phyloP scores from a whole-genome alignment of 2,888 invertebrate species.

The Pomacea canaliculata region DNA sequence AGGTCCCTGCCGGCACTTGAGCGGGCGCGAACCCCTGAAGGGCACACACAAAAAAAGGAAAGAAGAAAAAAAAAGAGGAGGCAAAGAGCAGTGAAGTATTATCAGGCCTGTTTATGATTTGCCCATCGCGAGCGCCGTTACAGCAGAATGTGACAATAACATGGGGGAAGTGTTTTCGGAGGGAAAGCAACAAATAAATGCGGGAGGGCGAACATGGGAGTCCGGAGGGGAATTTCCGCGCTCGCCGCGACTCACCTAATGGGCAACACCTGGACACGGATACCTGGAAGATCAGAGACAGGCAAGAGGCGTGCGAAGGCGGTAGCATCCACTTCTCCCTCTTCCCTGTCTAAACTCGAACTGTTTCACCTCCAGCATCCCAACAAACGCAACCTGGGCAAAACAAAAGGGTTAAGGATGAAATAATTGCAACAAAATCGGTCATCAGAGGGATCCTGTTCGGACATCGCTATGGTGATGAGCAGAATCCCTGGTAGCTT shows the following conservation, averaged over 20 bases:
- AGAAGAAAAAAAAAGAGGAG: too few species aligned
- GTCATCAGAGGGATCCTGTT: too few species aligned
- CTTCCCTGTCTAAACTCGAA: too few species aligned
- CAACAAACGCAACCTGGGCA: too few species aligned
- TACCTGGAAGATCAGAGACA: not conserved
- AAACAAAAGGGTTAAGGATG: too few species aligned
- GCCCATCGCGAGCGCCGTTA: slow-evolving; percentile 10
- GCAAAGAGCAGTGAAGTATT: not conserved
- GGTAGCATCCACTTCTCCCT: not conserved
- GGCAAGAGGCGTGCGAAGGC: not conserved
- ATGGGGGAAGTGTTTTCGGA: slow-evolving; percentile 1
- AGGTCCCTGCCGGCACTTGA: slow-evolving; percentile 9
- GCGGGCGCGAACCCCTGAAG: not conserved
- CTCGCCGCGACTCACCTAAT: not conserved
- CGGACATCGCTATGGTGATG: too few species aligned
- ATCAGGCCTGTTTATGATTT: slow-evolving; percentile 15
- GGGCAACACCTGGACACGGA: not conserved
- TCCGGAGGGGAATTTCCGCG: not conserved
- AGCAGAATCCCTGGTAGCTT: too few species aligned
- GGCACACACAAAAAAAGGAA: not conserved
- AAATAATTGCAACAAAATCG: too few species aligned
- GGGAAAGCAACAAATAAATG: slow-evolving; percentile 12
- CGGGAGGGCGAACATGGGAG: not conserved
- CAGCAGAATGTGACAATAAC: slow-evolving; percentile 16
- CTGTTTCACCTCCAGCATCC: too few species aligned